Evolutionary conservation across 37 sponge, comb jelly and placozoan species (phyloP).

Genomic region (Halichondria panicea): DNA sequence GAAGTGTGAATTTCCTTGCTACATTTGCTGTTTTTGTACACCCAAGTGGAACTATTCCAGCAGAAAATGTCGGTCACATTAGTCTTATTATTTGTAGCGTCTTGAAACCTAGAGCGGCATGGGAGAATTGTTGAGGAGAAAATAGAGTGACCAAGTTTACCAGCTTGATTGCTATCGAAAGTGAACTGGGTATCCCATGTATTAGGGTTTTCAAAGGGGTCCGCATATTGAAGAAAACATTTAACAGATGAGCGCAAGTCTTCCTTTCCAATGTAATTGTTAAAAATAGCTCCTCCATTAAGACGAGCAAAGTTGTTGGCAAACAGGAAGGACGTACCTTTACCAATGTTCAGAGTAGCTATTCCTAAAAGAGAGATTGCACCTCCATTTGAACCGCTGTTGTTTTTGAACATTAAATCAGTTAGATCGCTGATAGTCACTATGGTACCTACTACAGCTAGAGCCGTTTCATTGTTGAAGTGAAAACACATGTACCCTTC

Average conservation of each 20-base stretch:
- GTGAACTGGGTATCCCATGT: not conserved
- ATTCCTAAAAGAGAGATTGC: conserved; percentile 10
- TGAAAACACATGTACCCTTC: not conserved
- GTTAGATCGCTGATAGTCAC: not conserved
- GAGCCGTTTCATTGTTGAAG: not conserved
- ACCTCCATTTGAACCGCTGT: not conserved
- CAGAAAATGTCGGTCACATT: not conserved
- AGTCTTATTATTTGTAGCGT: not conserved
- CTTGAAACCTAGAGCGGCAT: not conserved
- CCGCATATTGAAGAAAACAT: not conserved
- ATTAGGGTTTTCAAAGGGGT: not conserved
- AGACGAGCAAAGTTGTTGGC: not conserved
- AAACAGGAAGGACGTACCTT: not conserved
- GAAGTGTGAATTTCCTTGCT: not conserved
- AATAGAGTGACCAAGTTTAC: not conserved
- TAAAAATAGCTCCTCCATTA: not conserved
- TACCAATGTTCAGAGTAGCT: not conserved
- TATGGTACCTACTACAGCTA: not conserved
- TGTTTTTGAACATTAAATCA: not conserved
- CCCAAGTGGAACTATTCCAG: not conserved
- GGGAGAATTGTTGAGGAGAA: not conserved
- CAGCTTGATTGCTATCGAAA: not conserved
- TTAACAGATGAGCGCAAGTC: not conserved
- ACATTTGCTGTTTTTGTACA: not conserved
- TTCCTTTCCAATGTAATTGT: not conserved